These are phyloP conservation scores for Lucinisca nassula DNA, from an alignment of 2,888 invertebrate genomes.

Conservation along the genomic window DNA sequence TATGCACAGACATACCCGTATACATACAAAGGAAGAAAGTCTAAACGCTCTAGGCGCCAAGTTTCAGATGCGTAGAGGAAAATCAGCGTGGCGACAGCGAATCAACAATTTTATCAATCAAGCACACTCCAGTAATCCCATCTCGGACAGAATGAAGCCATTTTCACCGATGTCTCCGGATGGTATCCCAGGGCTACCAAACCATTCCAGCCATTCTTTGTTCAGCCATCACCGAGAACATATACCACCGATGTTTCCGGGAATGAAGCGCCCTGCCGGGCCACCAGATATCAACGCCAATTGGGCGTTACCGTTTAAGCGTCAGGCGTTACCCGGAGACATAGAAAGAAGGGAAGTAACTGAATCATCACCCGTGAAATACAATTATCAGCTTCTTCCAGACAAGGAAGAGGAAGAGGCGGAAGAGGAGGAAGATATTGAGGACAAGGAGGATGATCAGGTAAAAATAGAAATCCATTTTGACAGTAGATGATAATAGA, in stretches of 20 bases:
- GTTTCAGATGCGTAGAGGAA: conserved; percentile 56
- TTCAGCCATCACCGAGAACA: conserved; percentile 59
- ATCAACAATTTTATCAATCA: conserved; percentile 50
- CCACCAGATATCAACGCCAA: conserved; percentile 61
- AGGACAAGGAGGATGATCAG: neutral
- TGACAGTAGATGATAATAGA: too few species aligned
- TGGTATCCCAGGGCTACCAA: conserved; percentile 26
- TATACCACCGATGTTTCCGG: conserved; percentile 52
- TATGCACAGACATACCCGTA: conserved; percentile 95
- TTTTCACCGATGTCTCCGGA: conserved; percentile 14
- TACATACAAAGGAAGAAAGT: conserved; percentile 89
- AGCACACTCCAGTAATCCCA: conserved; percentile 47
- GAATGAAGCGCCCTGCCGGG: conserved; percentile 69
- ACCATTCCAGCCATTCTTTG: conserved; percentile 66
- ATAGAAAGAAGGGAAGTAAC: neutral
- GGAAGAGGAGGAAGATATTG: neutral
- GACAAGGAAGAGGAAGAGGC: conserved; percentile 40
- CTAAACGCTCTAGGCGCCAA: conserved; percentile 59
- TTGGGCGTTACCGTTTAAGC: conserved; percentile 65
- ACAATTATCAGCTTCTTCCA: conserved; percentile 29
- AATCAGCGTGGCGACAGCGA: conserved; percentile 67
- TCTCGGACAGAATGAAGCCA: conserved; percentile 52
- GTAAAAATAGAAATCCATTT: too few species aligned
- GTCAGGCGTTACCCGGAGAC: conserved; percentile 41
- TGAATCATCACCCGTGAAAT: conserved; percentile 35